phyloP scores from a whole-genome alignment of 2,888 invertebrate species.

The Cactoblastis cactorum region DNA sequence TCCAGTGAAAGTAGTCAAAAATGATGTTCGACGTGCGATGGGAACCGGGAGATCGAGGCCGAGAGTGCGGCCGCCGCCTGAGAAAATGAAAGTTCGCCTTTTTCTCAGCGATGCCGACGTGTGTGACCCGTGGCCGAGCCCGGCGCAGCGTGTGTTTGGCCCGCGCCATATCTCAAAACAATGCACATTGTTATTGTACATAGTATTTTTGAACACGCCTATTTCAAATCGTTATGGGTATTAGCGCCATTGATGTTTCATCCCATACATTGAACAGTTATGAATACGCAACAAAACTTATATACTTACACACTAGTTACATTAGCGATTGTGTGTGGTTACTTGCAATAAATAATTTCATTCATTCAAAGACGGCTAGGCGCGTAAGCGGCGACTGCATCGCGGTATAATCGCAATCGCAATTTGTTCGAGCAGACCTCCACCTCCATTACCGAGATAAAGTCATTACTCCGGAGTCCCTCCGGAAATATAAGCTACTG shows the following conservation, averaged over 20 bases:
- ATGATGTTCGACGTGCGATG: not conserved
- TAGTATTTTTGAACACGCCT: too few relatives aligned
- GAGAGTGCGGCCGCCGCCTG: not conserved
- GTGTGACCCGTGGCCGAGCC: not conserved
- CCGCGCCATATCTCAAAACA: too few relatives aligned
- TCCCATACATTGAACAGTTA: too few relatives aligned
- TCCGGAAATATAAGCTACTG: not conserved
- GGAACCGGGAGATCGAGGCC: not conserved
- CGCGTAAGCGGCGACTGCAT: not conserved
- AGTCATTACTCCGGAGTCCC: not conserved
- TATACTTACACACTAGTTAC: too few relatives aligned
- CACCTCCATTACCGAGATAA: not conserved
- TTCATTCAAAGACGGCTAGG: not conserved
- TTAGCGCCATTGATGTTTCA: too few relatives aligned
- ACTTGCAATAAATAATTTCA: not conserved
- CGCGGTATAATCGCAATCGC: not conserved
- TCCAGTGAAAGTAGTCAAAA: slow-evolving; percentile 2
- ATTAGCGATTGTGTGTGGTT: not conserved
- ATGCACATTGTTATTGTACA: too few relatives aligned
- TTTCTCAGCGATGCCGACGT: not conserved
- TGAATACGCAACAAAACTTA: too few relatives aligned
- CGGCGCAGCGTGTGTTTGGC: too few relatives aligned
- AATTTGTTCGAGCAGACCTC: slow-evolving; percentile 4
- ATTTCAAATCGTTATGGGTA: too few relatives aligned
- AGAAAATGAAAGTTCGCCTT: slow-evolving; percentile 6